Conservation (phyloP, 2,113 vertebrate species). For the Semnopithecus entellus region DNA sequence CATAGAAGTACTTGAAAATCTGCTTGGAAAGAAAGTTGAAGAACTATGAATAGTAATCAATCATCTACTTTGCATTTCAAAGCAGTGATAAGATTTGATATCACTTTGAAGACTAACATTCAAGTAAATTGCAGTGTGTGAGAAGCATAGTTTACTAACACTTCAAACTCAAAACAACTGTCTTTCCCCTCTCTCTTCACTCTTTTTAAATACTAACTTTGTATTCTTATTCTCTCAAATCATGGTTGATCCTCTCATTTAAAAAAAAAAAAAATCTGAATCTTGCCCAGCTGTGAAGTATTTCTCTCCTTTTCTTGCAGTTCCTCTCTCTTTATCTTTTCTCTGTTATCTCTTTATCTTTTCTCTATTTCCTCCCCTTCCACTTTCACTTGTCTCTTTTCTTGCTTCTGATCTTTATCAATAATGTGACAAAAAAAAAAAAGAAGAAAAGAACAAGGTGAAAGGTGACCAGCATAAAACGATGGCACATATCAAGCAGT, state of each 20-base stretch:
- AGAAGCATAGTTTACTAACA: slow-evolving; percentile 22
- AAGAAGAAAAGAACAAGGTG: neutral
- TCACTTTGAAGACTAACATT: slow-evolving; percentile 47
- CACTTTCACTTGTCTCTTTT: neutral
- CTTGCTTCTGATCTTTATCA: neutral
- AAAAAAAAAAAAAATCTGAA: neutral
- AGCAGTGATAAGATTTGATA: slow-evolving; percentile 33
- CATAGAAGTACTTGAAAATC: slow-evolving; percentile 12
- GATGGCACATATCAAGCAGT: neutral
- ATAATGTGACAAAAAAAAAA: neutral
- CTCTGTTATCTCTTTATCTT: neutral
- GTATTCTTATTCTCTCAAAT: neutral
- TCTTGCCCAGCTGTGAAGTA: neutral
- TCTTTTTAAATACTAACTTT: neutral
- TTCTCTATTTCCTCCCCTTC: neutral
- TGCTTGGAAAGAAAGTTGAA: slow-evolving; percentile 34
- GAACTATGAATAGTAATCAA: slow-evolving; percentile 61
- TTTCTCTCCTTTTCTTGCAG: neutral
- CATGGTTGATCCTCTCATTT: neutral
- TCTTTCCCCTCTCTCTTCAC: neutral
- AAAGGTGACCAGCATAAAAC: neutral
- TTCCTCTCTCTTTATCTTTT: neutral
- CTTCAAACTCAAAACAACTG: neutral
- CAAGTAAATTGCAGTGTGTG: slow-evolving; percentile 19
- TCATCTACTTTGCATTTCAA: slow-evolving; percentile 61